These are phyloP conservation scores for Willisornis vidua DNA, from an alignment of 2,113 vertebrate species.

Conservation along the genomic window DNA sequence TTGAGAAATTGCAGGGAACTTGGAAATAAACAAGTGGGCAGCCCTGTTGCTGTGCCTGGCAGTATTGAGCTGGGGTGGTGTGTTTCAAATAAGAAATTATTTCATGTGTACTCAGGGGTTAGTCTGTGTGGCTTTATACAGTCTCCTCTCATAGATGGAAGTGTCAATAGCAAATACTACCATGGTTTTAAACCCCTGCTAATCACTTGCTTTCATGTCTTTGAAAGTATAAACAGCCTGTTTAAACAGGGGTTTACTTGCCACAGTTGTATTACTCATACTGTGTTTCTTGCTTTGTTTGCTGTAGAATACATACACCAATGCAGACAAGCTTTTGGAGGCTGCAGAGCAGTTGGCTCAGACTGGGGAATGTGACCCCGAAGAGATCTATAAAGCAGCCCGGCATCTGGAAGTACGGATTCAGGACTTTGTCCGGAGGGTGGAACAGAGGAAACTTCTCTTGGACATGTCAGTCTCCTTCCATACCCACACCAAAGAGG, in stretches of 20 bases:
- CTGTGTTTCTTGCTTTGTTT: conserved; percentile 69
- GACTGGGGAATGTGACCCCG: conserved; percentile 97
- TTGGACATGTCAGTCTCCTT: conserved; percentile 99
- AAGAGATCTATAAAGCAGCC: conserved; percentile 99
- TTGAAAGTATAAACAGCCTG: not conserved
- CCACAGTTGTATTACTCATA: conserved; percentile 31
- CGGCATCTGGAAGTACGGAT: conserved; percentile 97
- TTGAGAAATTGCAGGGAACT: conserved; percentile 61
- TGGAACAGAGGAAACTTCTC: conserved; percentile 96
- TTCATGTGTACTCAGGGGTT: not conserved
- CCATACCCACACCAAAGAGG: conserved; percentile 99
- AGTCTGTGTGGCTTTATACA: not conserved
- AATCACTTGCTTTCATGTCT: conserved; percentile 7
- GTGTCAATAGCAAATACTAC: not conserved
- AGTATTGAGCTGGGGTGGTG: not conserved
- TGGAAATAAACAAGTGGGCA: conserved; percentile 35
- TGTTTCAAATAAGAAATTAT: conserved; percentile 31
- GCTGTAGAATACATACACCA: conserved; percentile 95
- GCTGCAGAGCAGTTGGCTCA: conserved; percentile 97
- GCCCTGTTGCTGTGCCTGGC: conserved; percentile 6
- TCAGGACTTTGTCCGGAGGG: conserved; percentile 96
- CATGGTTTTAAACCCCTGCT: conserved; percentile 21
- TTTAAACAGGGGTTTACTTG: not conserved
- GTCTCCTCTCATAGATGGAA: not conserved
- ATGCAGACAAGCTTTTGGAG: conserved; percentile 98